Conservation (phyloP, 2,888 invertebrate genomes). For the Orchesellides sinensis region DNA sequence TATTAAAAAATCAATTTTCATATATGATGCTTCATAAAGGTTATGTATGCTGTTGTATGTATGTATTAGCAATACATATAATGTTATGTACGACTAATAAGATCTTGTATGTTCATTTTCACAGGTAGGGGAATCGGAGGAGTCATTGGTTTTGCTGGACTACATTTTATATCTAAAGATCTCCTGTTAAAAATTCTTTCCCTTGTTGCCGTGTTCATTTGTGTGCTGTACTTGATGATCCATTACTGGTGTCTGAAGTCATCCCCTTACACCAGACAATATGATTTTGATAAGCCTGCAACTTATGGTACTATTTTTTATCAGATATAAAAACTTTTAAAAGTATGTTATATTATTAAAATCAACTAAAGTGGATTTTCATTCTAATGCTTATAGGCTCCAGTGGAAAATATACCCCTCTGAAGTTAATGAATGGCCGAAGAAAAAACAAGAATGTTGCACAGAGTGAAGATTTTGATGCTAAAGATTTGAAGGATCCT, state of each 20-base stretch:
- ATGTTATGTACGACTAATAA: too few species aligned
- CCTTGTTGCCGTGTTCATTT: conserved; percentile 66
- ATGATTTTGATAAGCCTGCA: conserved; percentile 66
- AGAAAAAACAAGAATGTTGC: conserved; percentile 60
- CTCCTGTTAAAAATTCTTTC: conserved; percentile 69
- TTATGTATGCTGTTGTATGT: too few species aligned
- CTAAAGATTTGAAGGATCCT: conserved; percentile 59
- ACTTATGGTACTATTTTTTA: conserved; percentile 68
- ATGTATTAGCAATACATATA: too few species aligned
- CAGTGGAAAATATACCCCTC: conserved; percentile 72
- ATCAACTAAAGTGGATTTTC: too few species aligned
- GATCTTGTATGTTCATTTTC: too few species aligned
- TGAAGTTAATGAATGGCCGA: conserved; percentile 69
- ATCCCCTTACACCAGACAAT: conserved; percentile 67
- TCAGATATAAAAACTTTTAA: conserved; percentile 12
- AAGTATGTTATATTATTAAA: neutral
- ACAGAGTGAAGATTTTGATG: conserved; percentile 65
- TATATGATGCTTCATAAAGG: too few species aligned
- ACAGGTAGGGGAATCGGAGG: conserved; percentile 73
- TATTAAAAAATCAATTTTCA: too few species aligned
- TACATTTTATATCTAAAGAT: conserved; percentile 68
- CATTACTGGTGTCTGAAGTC: conserved; percentile 73
- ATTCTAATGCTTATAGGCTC: conserved; percentile 57
- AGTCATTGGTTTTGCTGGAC: conserved; percentile 66
- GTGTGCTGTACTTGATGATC: conserved; percentile 68